A percentile compares a stretch with the other conserved stretches of the same genome.
These are phyloP conservation scores for Melanocharis versteri DNA, from an alignment of 2,113 vertebrate genomes.

Conservation along the genomic window DNA sequence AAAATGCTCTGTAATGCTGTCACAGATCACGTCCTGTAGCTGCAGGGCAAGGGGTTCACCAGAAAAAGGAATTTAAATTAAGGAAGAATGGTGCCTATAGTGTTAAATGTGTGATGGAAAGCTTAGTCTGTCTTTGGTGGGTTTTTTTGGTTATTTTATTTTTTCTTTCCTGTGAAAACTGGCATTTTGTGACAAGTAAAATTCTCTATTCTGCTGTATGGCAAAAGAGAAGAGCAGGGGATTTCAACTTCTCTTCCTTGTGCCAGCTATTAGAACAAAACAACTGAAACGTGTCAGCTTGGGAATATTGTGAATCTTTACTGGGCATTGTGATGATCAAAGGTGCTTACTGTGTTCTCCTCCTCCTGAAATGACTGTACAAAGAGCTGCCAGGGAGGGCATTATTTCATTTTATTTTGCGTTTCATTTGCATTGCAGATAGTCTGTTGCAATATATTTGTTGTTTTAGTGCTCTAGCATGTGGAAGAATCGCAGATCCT, in stretches of 20 bases:
- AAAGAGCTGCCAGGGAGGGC: neutral
- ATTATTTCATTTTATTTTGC: neutral
- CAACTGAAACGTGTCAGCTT: neutral
- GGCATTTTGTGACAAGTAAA: neutral
- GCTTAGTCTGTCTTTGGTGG: neutral
- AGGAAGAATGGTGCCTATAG: neutral
- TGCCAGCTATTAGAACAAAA: neutral
- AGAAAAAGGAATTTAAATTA: neutral
- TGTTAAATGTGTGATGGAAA: neutral
- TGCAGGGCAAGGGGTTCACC: neutral
- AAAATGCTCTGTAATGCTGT: neutral
- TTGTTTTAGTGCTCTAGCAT: neutral
- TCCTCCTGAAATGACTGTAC: neutral
- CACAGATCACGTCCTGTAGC: neutral
- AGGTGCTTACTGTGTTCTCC: neutral
- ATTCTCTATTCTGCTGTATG: neutral
- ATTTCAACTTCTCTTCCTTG: neutral
- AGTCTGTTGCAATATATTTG: neutral
- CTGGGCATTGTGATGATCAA: neutral
- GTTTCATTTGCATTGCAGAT: neutral
- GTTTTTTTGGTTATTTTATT: neutral
- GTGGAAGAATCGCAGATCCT: neutral
- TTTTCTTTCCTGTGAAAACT: neutral
- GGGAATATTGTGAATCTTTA: neutral
- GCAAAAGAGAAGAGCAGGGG: neutral